Evolutionary conservation across 1,140 invertebrate species (phyloP), one percentile per base, ranked within the genome.

Genomic region (Solen grandis): DNA sequence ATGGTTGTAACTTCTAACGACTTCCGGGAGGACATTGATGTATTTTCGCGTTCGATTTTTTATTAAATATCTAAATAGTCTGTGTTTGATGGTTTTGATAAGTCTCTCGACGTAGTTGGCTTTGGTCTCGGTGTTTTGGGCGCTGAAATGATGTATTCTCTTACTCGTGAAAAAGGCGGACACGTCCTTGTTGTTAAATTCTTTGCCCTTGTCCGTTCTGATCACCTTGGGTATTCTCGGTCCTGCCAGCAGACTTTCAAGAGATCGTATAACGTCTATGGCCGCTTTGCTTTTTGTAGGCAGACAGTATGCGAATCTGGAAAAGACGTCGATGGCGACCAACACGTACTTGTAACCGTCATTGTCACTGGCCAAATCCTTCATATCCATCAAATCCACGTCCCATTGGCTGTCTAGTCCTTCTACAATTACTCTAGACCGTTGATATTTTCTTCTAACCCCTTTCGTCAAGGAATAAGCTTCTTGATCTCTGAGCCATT

Each of bases 111-210:
- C 57, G 13, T 55, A 59, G 38, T 35, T 54, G 13, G 72, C 72
- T 63, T 82, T 76, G 14, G 62, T 59, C 69, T 75, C 72, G 2
- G 75, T 78, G 16, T 82, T 81, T 66, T 68, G 52, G 29, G 78
- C 60, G 73, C 59, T 73, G 3, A 74, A 35, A 57, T 81, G 70
- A 27, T 66, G 16, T n/a, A 81, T 68, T 1, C 38, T 29, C 3
- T 52, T 19, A 5, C 38, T 38, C 35, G 33, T 16, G 19, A 78
- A 52, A 14, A 78, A 13, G 5, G 25, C 25, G 5, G n/a, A 29
- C 3, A 78, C 65, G n/a, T 13, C 16, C n/a, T 16, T 69, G 22
- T 46, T 25, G 36, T 31, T 78, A 54, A 78, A 78, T 54, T 78
- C 75, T 46, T 69, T 27, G 16, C 65, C 65, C 35, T 69, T 59